Evolutionary conservation across 2,797 vertebrate species (phyloP), one percentile per base, ranked within the genome.

Genomic region (Anguilla marmorata): DNA sequence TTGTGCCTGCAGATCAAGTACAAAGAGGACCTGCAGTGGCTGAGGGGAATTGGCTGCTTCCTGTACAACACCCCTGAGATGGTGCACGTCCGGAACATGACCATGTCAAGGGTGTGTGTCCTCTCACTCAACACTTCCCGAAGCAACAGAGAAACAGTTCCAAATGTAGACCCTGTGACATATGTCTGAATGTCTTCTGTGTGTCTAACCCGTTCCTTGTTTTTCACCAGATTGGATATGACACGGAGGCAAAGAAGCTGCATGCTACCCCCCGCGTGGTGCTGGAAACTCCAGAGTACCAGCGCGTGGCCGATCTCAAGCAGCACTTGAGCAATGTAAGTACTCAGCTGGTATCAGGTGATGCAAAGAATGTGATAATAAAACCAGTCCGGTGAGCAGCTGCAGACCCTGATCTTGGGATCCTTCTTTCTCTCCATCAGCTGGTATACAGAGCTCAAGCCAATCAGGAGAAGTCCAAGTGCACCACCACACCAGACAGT

Each of bases 11-110:
- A 99, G 98, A 94, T 97, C 88, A 98, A 97, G 94, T 99, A 99
- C 94, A 99, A 99, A 94, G 97, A 98, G 92, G 98, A 99, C 90
- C 94, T 99, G 93, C 94, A 89, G 80, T 97, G 98, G 97, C 90
- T 99, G 92, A 97, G 92, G 94, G 99, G 98, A 56, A n/a, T 98
- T 11, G 98, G 99, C 45, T 99, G 98, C 92, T 98, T 99, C 95
- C 87, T 99, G 86, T 98, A 98, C 1, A 95, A 99, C 93, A 99
- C 98, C 5, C 98, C 98, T 0, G 98, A 99, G 92, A 97, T 99
- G 98, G 95, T 97, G 91, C 95, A 95, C 82, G 92, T 98, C 89
- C 96, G 98, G 0, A 96, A 97, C 0, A 95, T 99, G 92, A 96
- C 94, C 89, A 98, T 98, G 88, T 96, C 96, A 85, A 97, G 95